Base-by-base conservation (phyloP, 2,888 invertebrate species). In the Lepidonotus clava region DNA sequence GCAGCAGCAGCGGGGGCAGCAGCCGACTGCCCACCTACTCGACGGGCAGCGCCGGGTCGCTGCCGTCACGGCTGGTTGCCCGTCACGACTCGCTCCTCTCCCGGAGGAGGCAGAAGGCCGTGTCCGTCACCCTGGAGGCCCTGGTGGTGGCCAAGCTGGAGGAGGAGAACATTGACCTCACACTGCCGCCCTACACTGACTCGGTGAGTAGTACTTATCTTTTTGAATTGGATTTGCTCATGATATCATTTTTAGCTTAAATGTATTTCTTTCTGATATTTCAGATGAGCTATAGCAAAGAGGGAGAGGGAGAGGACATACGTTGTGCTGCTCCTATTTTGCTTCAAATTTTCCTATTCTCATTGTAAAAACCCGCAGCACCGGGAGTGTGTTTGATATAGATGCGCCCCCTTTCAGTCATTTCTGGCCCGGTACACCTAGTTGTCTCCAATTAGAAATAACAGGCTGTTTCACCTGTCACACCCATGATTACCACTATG, bases 141-240 rank as follows among this genome's bases (percentile, higher is more conserved):
- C 89, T 91, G 53, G 90, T 94, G 38, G 91, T 92, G 56, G 91
- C 92, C 38, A 93, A 93, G 88, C 90, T 94, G 84, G 91, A 91
- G 5, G 90, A 91, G n/a, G 94, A 94, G 86, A 91, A 90, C 53
- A 94, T 94, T 84, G 93, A 94, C 86, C 90, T 94, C 14, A 91
- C 92, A 32, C 89, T 91, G 77, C 91, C 93, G 86, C 94, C 94
- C 21, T 94, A 94, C 88, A 92, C 93, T 66, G 91, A 91, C 84
- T 88, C 90, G 88, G 93, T 93, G 87, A 90, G 90, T 90, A 21
- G 21, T 76, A 14, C 34, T 24, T 36, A 40, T 36, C 5, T 67
- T 34, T 67, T 40, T 34, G 38, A 5, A 24, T 46, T 46, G 21
- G 21, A 51, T 51, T 51, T 51, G 14, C 21, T 66, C 8, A 66